These are phyloP conservation scores for Pteronotus mesoamericanus DNA, from an alignment of 2,797 vertebrate genomes.

Conservation along the genomic window DNA sequence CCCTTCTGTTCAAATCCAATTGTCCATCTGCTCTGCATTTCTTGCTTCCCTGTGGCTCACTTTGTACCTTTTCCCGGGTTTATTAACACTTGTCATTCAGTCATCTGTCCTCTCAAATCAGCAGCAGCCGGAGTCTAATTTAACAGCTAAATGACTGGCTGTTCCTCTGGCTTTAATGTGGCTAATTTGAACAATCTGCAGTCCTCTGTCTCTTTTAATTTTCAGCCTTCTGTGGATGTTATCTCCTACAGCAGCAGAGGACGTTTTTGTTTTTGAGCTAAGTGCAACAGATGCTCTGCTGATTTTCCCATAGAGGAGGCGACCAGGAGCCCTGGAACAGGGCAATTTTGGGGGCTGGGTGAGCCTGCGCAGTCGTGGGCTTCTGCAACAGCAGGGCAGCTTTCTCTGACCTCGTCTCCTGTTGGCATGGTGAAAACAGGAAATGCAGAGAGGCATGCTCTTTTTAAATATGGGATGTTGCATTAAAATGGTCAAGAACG, in stretches of 20 bases:
- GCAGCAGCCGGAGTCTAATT: background rate
- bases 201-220: conserved; percentile 15
- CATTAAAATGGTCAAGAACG: background rate
- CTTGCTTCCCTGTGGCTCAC: background rate
- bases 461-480: background rate
- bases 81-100: background rate
- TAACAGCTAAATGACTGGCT: background rate
- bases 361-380: background rate
- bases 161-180: background rate
- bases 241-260: background rate
- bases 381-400: background rate
- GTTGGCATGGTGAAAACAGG: background rate
- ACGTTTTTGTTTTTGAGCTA: background rate
- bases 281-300: background rate
- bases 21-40: conserved; percentile 7
- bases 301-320: background rate
- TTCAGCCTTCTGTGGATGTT: conserved; percentile 9
- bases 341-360: background rate
- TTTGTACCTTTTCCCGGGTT: background rate
- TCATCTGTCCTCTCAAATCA: background rate
- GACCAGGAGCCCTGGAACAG: background rate
- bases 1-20: background rate
- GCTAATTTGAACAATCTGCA: background rate
- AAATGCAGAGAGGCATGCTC: background rate
- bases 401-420: background rate